Percentiles rank a stretch among this genome's conserved stretches.
These are phyloP conservation scores for Electrona antarctica DNA, from an alignment of 2,113 vertebrate species.

Conservation along the genomic window DNA sequence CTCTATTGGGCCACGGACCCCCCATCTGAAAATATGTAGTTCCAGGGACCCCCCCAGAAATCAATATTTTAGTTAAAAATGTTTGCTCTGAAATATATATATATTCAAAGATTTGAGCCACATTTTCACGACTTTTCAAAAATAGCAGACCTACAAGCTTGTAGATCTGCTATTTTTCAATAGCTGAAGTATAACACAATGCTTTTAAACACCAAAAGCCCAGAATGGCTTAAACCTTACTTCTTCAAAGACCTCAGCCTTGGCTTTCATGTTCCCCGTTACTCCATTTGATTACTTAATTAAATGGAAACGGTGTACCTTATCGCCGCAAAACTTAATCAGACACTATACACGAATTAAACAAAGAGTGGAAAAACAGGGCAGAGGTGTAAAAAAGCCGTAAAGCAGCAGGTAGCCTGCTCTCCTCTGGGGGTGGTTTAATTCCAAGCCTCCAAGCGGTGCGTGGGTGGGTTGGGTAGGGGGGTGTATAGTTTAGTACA, in stretches of 20 bases:
- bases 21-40: too few relatives aligned
- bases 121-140: too few relatives aligned
- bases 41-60: too few relatives aligned
- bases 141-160: too few relatives aligned
- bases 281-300: conserved; percentile 72
- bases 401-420: conserved; percentile 33
- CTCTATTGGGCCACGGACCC: too few relatives aligned
- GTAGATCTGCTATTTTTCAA: too few relatives aligned
- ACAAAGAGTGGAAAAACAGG: conserved; percentile 48
- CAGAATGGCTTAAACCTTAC: conserved; percentile 64
- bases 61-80: too few relatives aligned
- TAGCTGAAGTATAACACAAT: too few relatives aligned
- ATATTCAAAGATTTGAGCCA: too few relatives aligned
- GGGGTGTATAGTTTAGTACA: conserved; percentile 20
- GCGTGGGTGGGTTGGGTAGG: too few relatives aligned
- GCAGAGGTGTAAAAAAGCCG: conserved; percentile 39
- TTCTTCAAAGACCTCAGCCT: conserved; percentile 49
- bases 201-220: too few relatives aligned
- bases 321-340: conserved; percentile 60
- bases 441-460: conserved; percentile 8
- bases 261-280: conserved; percentile 63
- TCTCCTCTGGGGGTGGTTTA: conserved; percentile 38
- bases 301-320: conserved; percentile 66
- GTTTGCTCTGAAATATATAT: too few relatives aligned
- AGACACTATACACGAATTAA: conserved; percentile 69